phyloP scores from a whole-genome alignment of 2,888 invertebrate species.

The Athripsodes cinereus region DNA sequence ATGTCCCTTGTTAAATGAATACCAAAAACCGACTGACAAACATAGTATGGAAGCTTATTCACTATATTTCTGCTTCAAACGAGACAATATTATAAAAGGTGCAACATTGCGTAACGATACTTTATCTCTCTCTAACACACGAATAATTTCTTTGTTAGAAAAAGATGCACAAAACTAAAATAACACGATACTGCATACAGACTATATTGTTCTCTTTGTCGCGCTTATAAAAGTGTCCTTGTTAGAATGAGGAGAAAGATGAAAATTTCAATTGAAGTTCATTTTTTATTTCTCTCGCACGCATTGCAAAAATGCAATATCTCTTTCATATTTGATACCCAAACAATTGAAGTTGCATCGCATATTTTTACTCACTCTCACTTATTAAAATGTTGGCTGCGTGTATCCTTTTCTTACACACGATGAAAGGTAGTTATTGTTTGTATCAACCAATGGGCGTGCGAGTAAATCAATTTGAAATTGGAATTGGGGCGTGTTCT shows the following conservation, averaged over 20 bases:
- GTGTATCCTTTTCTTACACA: slow-evolving; percentile 9
- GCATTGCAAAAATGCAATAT: too few relatives aligned
- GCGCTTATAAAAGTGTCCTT: too few relatives aligned
- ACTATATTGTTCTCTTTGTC: too few relatives aligned
- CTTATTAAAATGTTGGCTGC: background rate
- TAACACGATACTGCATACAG: too few relatives aligned
- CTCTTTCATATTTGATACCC: too few relatives aligned
- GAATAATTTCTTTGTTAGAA: too few relatives aligned
- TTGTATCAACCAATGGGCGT: slow-evolving; percentile 14
- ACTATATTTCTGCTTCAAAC: background rate
- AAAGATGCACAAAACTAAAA: too few relatives aligned
- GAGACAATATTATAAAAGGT: background rate
- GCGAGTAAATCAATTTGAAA: slow-evolving; percentile 15
- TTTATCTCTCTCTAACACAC: background rate
- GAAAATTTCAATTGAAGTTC: too few relatives aligned
- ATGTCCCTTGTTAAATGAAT: background rate
- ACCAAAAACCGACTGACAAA: background rate
- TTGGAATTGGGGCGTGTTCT: slow-evolving; percentile 16
- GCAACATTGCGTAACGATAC: background rate
- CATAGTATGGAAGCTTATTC: background rate
- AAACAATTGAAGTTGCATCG: slow-evolving; percentile 11
- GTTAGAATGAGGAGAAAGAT: too few relatives aligned
- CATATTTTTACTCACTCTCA: slow-evolving; percentile 11
- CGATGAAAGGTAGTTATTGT: slow-evolving; percentile 10
- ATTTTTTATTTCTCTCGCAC: too few relatives aligned